Evolutionary conservation across 2,797 vertebrate species (phyloP).

Genomic region (Spondyliosoma cantharus): DNA sequence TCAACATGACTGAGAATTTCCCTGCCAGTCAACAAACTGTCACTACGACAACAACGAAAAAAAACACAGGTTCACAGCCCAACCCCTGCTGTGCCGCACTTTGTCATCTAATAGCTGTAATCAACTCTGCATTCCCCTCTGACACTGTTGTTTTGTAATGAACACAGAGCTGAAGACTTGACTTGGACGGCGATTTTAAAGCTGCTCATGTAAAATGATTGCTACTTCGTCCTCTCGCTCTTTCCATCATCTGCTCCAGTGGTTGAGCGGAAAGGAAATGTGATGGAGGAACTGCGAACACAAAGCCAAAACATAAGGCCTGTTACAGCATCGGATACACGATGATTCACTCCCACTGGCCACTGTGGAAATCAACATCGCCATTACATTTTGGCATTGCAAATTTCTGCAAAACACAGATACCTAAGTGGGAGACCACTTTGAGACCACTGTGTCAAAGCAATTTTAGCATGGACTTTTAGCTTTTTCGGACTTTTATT

Average conservation of each 20-base stretch:
- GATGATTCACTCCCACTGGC: background rate
- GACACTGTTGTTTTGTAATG: slow-evolving; percentile 59
- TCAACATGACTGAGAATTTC: slow-evolving; percentile 52
- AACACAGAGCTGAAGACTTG: slow-evolving; percentile 43
- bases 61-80: slow-evolving; percentile 46
- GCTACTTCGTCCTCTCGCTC: slow-evolving; percentile 25
- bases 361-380: too few relatives aligned
- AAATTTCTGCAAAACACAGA: too few relatives aligned
- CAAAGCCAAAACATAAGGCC: background rate
- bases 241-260: slow-evolving; percentile 50
- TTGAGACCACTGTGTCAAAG: too few relatives aligned
- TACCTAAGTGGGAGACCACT: too few relatives aligned
- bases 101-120: slow-evolving; percentile 67
- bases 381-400: too few relatives aligned
- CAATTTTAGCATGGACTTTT: too few relatives aligned
- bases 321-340: background rate
- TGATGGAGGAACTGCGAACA: slow-evolving; percentile 4
- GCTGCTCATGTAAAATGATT: slow-evolving; percentile 52
- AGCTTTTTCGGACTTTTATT: too few relatives aligned
- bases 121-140: slow-evolving; percentile 45
- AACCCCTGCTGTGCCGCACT: slow-evolving; percentile 41
- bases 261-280: slow-evolving; percentile 19
- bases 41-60: slow-evolving; percentile 20
- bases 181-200: slow-evolving; percentile 51
- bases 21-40: slow-evolving; percentile 52